A percentile compares a stretch with the other conserved stretches of the same genome.
phyloP scores from a whole-genome alignment of 2,113 vertebrate species.

The Coptodon rendalli region DNA sequence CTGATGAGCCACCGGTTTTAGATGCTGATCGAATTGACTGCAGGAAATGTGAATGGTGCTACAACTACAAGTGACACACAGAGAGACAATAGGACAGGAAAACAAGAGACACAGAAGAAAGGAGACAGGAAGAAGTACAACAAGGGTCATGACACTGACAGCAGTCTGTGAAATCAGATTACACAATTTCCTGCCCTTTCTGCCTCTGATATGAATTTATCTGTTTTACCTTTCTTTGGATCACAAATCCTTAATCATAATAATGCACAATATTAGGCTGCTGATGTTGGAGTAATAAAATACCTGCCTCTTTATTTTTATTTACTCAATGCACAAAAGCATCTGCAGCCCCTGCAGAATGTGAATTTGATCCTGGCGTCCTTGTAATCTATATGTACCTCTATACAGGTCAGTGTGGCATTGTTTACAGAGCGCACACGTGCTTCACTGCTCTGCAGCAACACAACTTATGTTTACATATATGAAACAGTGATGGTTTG shows the following conservation, averaged over 20 bases:
- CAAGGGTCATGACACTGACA: background rate
- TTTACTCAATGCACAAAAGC: background rate
- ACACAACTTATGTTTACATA: background rate
- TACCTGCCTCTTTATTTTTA: background rate
- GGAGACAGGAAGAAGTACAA: background rate
- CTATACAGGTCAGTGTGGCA: constrained; percentile 32
- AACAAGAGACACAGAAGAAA: background rate
- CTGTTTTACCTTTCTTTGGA: background rate
- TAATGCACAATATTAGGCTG: background rate
- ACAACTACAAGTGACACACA: background rate
- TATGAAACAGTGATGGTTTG: background rate
- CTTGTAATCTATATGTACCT: constrained; percentile 35
- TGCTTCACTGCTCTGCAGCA: background rate
- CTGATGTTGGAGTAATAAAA: background rate
- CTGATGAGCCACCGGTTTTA: background rate
- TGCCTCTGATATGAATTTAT: background rate
- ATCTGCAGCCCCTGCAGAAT: background rate
- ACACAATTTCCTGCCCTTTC: background rate
- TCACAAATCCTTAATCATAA: background rate
- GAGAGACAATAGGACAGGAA: background rate
- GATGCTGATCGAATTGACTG: background rate
- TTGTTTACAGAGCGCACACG: background rate
- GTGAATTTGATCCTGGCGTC: constrained; percentile 35
- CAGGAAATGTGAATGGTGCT: background rate
- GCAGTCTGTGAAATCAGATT: background rate